A percentile compares a stretch with the other conserved stretches of the same genome.
phyloP scores from a whole-genome alignment of 2,797 vertebrate species.

The Notoglanidium macrostoma region DNA sequence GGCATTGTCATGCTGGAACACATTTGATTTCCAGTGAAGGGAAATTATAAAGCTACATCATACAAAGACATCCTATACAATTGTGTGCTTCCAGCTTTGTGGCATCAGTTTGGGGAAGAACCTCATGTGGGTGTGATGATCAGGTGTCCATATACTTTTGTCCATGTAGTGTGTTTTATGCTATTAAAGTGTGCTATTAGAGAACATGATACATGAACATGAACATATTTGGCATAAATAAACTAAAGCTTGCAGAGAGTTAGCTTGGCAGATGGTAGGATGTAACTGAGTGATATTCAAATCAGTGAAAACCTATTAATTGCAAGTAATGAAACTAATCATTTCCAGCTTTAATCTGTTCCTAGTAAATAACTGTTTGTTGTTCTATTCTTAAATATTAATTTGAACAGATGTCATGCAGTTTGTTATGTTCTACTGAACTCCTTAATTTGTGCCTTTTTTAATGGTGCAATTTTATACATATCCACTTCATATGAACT shows the following conservation, averaged over 20 bases:
- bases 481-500: neutral
- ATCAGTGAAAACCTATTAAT: neutral
- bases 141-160: neutral
- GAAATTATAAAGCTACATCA: neutral
- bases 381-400: neutral
- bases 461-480: neutral
- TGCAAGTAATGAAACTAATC: neutral
- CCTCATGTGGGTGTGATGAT: neutral
- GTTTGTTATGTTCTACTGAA: neutral
- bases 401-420: too few species aligned
- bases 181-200: neutral
- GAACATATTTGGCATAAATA: neutral
- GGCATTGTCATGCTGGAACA: neutral
- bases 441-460: neutral
- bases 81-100: neutral
- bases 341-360: neutral
- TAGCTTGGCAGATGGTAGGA: neutral
- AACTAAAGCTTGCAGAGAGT: neutral
- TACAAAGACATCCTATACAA: neutral
- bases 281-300: neutral
- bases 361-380: neutral
- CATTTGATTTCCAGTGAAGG: neutral
- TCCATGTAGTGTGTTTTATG: neutral
- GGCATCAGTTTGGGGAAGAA: neutral
- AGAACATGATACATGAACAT: too few species aligned